Evolutionary conservation across 2,113 vertebrate species (phyloP), one percentile per base, ranked within the genome.

Genomic region (Laterallus jamaicensis): DNA sequence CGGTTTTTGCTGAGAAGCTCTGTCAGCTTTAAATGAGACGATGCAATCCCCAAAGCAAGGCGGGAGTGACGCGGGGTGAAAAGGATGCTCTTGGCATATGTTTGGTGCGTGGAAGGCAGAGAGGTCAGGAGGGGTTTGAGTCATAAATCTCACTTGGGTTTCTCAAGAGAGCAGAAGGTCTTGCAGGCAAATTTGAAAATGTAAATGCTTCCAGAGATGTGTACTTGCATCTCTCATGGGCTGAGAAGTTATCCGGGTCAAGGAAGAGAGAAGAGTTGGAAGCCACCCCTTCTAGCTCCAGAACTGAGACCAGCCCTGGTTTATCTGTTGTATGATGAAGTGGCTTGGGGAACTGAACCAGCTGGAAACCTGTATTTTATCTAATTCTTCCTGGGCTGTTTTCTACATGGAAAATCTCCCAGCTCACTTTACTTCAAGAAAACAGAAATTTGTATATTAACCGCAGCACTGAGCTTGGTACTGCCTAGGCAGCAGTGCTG

Each of bases 211-310:
- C 22, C 40, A 56, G 86, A 86, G 73, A 49, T 78, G 42, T 0
- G 0, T 56, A 12, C 44, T 73, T 0, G 0, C 12, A 32, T 93
- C 62, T 84, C 37, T 60, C 0, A 0, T 82, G 86, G 74, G 74
- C 81, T 93, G 73, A 79, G 91, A 73, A 47, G 37, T 88, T 70
- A 62, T 8, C 24, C 37, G 55, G 39, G 39, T 68, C 1, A 1
- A 32, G 14, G 3, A 15, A 69, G 66, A 82, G 40, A 60, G 42
- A 59, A 24, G 44, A 76, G 31, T 4, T 89, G 49, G 64, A 89
- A 90, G 80, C 44, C 26, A 64, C 32, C 7, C 20, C 50, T 88
- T 77, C 52, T 31, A 82, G 17, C 42, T 85, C 47, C 29, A 71
- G 32, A 25, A 22, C 40, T 13, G 60, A 83, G 50, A 64, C 42